A percentile compares a stretch with the other conserved stretches of the same genome.
Conservation (phyloP, 2,113 vertebrate genomes). For the Brachyistius frenatus region DNA sequence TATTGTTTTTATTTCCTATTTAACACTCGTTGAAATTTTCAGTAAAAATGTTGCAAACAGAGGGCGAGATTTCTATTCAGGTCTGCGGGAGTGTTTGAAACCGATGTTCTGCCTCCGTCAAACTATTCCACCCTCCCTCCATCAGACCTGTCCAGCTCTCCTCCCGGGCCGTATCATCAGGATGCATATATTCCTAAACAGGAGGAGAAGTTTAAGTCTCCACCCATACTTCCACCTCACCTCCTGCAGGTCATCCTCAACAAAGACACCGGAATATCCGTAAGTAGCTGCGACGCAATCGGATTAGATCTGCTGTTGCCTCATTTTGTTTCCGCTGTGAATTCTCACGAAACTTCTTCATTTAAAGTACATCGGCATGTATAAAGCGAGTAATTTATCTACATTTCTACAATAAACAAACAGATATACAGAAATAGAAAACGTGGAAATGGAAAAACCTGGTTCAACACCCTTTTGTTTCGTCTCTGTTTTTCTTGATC, state of each 20-base stretch:
- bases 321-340: not conserved
- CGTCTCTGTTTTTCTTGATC: slow-evolving; percentile 1
- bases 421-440: not conserved
- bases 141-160: slow-evolving; percentile 95
- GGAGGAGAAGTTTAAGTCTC: slow-evolving; percentile 95
- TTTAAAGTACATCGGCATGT: too few species aligned
- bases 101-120: not conserved
- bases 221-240: slow-evolving; percentile 96
- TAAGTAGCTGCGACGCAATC: slow-evolving; percentile 81
- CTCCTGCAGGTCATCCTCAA: slow-evolving; percentile 98
- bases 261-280: slow-evolving; percentile 98
- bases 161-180: slow-evolving; percentile 97
- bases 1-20: too few species aligned
- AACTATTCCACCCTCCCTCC: not conserved
- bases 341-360: not conserved
- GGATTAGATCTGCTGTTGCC: not conserved
- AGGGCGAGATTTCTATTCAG: too few species aligned
- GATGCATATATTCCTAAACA: slow-evolving; percentile 92
- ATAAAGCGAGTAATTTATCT: too few species aligned
- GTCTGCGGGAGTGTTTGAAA: not conserved
- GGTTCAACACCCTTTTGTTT: not conserved
- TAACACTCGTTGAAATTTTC: too few species aligned
- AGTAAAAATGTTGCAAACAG: too few species aligned
- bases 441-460: not conserved
- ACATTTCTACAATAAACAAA: too few species aligned